Percentiles rank a stretch among this genome's conserved stretches.
Evolutionary conservation across 2,113 vertebrate genomes (phyloP).

Genomic region (Naja naja): DNA sequence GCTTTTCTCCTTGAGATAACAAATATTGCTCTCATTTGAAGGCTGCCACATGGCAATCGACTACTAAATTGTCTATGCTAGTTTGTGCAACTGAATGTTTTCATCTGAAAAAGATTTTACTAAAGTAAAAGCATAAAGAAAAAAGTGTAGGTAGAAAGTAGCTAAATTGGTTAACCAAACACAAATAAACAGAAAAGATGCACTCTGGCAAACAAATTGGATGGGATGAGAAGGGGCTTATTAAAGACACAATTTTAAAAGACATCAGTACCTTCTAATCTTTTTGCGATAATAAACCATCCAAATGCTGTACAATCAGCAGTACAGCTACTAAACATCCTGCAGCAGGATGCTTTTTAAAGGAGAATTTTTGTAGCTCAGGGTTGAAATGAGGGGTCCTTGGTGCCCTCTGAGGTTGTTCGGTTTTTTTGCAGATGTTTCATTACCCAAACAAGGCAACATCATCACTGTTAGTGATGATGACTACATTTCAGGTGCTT

Average conservation of each 20-base stretch:
- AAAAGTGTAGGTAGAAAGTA: background rate
- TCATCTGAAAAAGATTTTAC: conserved; percentile 30
- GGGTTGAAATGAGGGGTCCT: background rate
- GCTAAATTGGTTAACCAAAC: background rate
- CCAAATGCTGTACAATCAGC: background rate
- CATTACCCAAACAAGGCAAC: background rate
- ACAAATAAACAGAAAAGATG: background rate
- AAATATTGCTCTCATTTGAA: conserved; percentile 74
- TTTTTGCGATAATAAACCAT: conserved; percentile 12
- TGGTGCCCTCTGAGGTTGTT: background rate
- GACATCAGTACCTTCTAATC: background rate
- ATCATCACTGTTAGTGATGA: background rate
- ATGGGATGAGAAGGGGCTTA: background rate
- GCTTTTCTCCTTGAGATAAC: conserved; percentile 71
- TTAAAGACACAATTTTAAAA: background rate
- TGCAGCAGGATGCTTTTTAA: conserved; percentile 3
- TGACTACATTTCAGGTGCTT: background rate
- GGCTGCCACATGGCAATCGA: conserved; percentile 50
- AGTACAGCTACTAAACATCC: conserved; percentile 2
- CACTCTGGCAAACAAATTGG: conserved; percentile 28
- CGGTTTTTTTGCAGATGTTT: background rate
- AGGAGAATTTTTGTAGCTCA: background rate
- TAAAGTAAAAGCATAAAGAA: conserved; percentile 19
- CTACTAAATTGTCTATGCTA: conserved; percentile 27
- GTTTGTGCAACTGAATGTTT: conserved; percentile 43